phyloP scores from a whole-genome alignment of 2,888 invertebrate genomes.

The Caradrina clavipalpis region DNA sequence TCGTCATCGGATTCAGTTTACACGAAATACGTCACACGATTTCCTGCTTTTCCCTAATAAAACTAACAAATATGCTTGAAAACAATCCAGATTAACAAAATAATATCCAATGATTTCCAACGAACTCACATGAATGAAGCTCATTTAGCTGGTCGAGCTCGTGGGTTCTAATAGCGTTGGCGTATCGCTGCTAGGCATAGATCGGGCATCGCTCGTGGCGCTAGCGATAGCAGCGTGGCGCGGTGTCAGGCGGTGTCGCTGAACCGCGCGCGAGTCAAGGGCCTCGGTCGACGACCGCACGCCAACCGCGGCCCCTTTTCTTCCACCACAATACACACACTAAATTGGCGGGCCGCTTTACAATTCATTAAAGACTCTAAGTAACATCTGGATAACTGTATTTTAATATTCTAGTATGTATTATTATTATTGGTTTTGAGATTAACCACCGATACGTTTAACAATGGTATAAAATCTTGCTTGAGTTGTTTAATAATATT shows the following conservation, averaged over 20 bases:
- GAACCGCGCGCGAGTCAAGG: conserved; percentile 89
- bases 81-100: conserved; percentile 1
- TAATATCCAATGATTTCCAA: not conserved
- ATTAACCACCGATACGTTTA: conserved; percentile 13
- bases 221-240: conserved; percentile 61
- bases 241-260: conserved; percentile 84
- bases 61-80: conserved; percentile 6
- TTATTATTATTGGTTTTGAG: conserved; percentile 33
- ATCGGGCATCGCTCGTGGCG: conserved; percentile 45
- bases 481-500: not conserved
- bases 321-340: conserved; percentile 80
- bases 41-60: conserved; percentile 15
- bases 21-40: conserved; percentile 17
- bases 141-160: not conserved
- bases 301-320: conserved; percentile 79
- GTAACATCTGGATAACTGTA: conserved; percentile 64
- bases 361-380: conserved; percentile 69
- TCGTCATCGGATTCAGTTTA: conserved; percentile 17
- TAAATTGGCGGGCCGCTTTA: conserved; percentile 77
- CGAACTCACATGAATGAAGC: not conserved
- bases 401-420: conserved; percentile 44
- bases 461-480: not conserved
- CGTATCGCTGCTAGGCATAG: conserved; percentile 20
- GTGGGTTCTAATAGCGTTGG: not conserved
- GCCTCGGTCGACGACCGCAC: conserved; percentile 90